Conservation (phyloP, 2,113 vertebrate species). For the Osmerus eperlanus region DNA sequence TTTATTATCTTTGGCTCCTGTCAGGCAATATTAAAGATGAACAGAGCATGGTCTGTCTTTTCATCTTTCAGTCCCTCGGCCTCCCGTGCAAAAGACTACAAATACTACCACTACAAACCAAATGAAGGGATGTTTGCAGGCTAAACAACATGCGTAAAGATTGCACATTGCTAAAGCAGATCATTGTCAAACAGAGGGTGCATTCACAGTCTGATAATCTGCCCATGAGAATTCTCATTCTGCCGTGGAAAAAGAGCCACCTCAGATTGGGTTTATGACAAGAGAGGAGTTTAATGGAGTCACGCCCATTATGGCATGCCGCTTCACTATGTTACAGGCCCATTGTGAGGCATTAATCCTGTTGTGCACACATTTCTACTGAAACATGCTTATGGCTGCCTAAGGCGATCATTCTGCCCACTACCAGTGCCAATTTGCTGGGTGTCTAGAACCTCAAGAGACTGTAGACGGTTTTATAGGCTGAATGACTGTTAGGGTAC, state of each 20-base stretch:
- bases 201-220: neutral
- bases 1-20: slow-evolving; percentile 36
- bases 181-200: too few relatives aligned
- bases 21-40: slow-evolving; percentile 29
- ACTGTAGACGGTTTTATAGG: neutral
- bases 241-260: neutral
- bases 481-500: neutral
- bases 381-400: slow-evolving; percentile 46
- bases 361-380: slow-evolving; percentile 32
- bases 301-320: slow-evolving; percentile 51
- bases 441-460: slow-evolving; percentile 15
- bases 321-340: slow-evolving; percentile 41
- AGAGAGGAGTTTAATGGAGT: slow-evolving; percentile 57
- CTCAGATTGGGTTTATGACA: too few relatives aligned
- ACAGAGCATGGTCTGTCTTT: slow-evolving; percentile 19
- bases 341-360: slow-evolving; percentile 62
- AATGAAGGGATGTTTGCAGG: neutral
- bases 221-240: neutral
- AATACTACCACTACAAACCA: neutral
- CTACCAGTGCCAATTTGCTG: neutral
- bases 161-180: too few relatives aligned
- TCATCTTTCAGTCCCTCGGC: slow-evolving; percentile 20
- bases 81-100: slow-evolving; percentile 34
- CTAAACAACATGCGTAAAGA: too few relatives aligned
- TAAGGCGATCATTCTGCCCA: slow-evolving; percentile 27